A percentile compares a stretch with the other conserved stretches of the same genome.
Evolutionary conservation across 2,888 invertebrate species (phyloP).

Genomic region (Erebia palarica): DNA sequence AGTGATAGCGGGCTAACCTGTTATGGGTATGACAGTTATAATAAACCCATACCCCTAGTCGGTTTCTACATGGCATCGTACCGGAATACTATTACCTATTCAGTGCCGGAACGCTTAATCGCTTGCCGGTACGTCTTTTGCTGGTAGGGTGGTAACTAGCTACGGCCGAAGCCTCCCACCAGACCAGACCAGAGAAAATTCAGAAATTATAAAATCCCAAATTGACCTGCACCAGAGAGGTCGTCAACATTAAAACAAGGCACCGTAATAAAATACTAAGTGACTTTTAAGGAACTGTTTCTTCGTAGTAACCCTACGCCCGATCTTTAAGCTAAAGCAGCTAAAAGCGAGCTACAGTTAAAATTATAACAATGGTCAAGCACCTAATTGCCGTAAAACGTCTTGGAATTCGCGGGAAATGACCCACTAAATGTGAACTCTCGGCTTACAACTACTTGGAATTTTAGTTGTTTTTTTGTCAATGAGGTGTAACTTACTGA

Average conservation of each 20-base stretch:
- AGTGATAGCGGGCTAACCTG: too few species aligned
- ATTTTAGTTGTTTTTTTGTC: conserved; percentile 12
- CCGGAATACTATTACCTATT: too few species aligned
- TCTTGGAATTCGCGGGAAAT: conserved; percentile 45
- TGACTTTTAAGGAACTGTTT: background rate
- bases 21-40: too few species aligned
- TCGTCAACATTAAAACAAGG: background rate
- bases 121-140: too few species aligned
- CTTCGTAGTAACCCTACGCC: background rate
- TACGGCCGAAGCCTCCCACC: too few species aligned
- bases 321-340: background rate
- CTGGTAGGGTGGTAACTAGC: too few species aligned
- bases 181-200: too few species aligned
- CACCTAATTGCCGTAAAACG: conserved; percentile 45
- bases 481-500: background rate
- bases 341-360: conserved; percentile 3
- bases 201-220: too few species aligned
- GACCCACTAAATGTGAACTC: conserved; percentile 39
- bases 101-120: too few species aligned
- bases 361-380: conserved; percentile 22
- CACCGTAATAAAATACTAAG: background rate
- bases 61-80: too few species aligned
- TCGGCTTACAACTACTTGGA: conserved; percentile 18
- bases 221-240: too few species aligned
- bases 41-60: too few species aligned